Evolutionary conservation across 2,113 vertebrate species (phyloP).

Genomic region (Meriones unguiculatus): DNA sequence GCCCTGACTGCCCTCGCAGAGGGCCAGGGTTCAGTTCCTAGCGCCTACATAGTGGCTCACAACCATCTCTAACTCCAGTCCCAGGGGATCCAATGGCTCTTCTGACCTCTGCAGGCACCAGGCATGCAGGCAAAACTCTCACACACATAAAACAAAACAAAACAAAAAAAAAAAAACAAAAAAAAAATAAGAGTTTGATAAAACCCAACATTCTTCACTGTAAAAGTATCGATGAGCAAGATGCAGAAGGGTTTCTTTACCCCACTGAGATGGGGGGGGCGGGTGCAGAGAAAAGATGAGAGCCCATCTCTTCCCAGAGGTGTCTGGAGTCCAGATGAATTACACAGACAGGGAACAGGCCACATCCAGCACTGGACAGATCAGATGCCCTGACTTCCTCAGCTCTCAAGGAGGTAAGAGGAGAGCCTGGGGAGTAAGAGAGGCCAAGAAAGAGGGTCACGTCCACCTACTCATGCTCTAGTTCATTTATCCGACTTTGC

Average conservation of each 20-base stretch:
- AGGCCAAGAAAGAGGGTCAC: neutral
- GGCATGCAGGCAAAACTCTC: neutral
- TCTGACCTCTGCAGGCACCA: neutral
- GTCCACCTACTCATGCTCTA: rapidly evolving
- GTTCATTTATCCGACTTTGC: neutral
- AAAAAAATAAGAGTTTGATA: neutral
- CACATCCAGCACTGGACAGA: neutral
- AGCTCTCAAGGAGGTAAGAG: neutral
- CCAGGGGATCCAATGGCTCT: neutral
- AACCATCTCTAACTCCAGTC: neutral
- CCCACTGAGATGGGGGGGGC: rapidly evolving
- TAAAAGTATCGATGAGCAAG: neutral
- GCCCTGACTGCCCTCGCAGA: neutral
- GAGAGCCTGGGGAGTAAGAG: neutral
- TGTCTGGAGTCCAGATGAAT: neutral
- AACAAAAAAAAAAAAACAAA: too few relatives aligned
- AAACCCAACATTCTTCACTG: neutral
- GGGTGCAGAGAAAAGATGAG: neutral
- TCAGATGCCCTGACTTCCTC: neutral
- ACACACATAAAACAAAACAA: neutral
- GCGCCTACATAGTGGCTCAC: neutral
- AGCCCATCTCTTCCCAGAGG: neutral
- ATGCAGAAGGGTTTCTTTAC: neutral
- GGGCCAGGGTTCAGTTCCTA: neutral
- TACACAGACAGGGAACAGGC: neutral